Conservation (phyloP, 2,888 invertebrate species). For the Agriotes lineatus region DNA sequence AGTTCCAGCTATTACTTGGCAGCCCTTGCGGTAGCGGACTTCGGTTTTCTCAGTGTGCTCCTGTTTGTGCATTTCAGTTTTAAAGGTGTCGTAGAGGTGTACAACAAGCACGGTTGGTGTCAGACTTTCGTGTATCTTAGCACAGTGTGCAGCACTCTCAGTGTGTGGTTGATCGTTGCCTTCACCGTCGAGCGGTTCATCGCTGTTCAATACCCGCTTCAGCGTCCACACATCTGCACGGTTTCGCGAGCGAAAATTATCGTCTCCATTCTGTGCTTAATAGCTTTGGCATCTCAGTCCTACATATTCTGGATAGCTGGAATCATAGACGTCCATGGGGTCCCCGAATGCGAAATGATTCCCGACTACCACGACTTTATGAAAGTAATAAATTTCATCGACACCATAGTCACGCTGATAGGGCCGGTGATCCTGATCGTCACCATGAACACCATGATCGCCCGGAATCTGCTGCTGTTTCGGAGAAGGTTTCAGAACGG, state of each 20-base stretch:
- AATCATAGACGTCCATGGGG: constrained; percentile 47
- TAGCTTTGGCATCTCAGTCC: constrained; percentile 64
- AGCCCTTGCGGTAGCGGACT: constrained; percentile 73
- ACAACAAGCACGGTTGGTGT: constrained; percentile 72
- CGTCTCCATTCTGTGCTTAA: constrained; percentile 64
- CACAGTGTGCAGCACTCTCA: constrained; percentile 71
- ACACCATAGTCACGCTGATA: constrained; percentile 74
- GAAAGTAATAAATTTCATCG: constrained; percentile 71
- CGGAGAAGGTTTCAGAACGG: constrained; percentile 64
- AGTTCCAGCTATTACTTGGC: constrained; percentile 76
- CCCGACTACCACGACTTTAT: constrained; percentile 68
- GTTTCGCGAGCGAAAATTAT: constrained; percentile 71
- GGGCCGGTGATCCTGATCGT: constrained; percentile 73
- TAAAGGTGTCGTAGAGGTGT: constrained; percentile 66
- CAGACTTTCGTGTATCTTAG: constrained; percentile 60
- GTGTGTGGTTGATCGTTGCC: constrained; percentile 78
- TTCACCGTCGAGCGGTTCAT: constrained; percentile 79
- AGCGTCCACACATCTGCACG: constrained; percentile 73
- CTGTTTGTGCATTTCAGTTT: constrained; percentile 70
- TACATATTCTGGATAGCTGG: constrained; percentile 63
- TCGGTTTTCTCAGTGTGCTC: constrained; percentile 70
- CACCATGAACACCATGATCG: constrained; percentile 75
- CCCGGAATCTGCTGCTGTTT: constrained; percentile 68
- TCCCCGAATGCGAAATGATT: constrained; percentile 68
- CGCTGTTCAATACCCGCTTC: constrained; percentile 74